These are phyloP conservation scores for Temnothorax nylanderi DNA, from an alignment of 1,140 invertebrate species.

Conservation along the genomic window DNA sequence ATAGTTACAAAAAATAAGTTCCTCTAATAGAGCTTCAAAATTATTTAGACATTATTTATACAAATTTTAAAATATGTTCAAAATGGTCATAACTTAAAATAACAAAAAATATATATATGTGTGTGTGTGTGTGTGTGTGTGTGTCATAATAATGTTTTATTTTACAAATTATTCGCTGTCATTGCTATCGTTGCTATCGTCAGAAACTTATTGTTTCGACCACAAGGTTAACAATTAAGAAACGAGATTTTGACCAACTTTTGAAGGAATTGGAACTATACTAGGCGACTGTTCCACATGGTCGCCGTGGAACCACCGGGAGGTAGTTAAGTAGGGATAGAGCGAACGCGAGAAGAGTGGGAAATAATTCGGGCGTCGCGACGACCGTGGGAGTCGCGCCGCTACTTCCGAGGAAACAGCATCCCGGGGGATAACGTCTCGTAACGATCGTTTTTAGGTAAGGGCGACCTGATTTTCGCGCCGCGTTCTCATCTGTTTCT, in stretches of 20 bases:
- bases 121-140: too few species aligned
- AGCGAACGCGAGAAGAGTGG: constrained; percentile 55
- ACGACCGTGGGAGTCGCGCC: constrained; percentile 80
- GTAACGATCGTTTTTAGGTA: constrained; percentile 79
- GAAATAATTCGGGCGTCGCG: constrained; percentile 75
- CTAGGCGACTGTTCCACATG: background rate
- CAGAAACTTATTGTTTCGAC: background rate
- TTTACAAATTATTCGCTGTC: background rate
- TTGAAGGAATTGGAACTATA: background rate
- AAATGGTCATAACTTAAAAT: too few species aligned
- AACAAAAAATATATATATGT: too few species aligned
- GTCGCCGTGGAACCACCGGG: constrained; percentile 11
- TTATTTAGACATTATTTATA: background rate
- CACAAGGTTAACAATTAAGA: background rate
- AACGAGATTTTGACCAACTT: background rate
- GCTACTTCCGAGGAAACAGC: constrained; percentile 81
- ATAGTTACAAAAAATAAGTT: background rate
- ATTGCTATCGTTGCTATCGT: background rate
- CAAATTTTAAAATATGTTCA: too few species aligned
- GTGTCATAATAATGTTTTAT: background rate
- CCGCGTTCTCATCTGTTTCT: background rate
- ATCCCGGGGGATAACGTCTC: constrained; percentile 77
- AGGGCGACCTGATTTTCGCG: constrained; percentile 64
- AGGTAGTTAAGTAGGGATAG: constrained; percentile 62
- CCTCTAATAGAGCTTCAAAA: background rate